These are phyloP conservation scores for Kryptolebias marmoratus DNA, from an alignment of 2,113 vertebrate species.

Conservation along the genomic window DNA sequence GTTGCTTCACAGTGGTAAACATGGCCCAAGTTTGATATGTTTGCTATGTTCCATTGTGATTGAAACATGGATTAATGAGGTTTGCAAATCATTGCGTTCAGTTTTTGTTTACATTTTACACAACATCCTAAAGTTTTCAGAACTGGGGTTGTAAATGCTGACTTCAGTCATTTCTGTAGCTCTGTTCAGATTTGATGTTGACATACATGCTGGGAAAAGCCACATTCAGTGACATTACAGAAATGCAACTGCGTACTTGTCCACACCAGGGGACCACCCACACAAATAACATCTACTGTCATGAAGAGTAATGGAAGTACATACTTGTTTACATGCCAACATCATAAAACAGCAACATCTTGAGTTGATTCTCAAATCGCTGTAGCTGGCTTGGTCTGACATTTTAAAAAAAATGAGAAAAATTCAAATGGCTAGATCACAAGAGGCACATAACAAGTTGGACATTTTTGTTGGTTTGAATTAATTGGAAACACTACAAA, in stretches of 20 bases:
- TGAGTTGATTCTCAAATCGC: not conserved
- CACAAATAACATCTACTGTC: not conserved
- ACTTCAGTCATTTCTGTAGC: not conserved
- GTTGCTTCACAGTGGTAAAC: too few relatives aligned
- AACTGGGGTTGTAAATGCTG: too few relatives aligned
- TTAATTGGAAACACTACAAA: not conserved
- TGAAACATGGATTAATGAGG: too few relatives aligned
- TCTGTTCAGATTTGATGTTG: not conserved
- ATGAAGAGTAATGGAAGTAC: not conserved
- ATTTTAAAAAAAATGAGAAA: not conserved
- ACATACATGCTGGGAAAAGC: not conserved
- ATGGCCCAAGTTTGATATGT: too few relatives aligned
- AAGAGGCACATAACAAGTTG: not conserved
- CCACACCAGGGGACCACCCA: not conserved
- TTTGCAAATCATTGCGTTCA: too few relatives aligned
- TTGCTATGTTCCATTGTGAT: too few relatives aligned
- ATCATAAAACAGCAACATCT: not conserved
- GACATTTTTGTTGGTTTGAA: not conserved
- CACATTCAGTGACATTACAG: not conserved
- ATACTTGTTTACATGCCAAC: not conserved
- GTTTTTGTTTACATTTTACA: too few relatives aligned
- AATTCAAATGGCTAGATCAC: not conserved
- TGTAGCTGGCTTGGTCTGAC: not conserved
- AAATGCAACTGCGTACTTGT: not conserved
- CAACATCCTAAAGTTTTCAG: too few relatives aligned